phyloP scores from a whole-genome alignment of 2,888 invertebrate genomes.

The Netelia inedita region DNA sequence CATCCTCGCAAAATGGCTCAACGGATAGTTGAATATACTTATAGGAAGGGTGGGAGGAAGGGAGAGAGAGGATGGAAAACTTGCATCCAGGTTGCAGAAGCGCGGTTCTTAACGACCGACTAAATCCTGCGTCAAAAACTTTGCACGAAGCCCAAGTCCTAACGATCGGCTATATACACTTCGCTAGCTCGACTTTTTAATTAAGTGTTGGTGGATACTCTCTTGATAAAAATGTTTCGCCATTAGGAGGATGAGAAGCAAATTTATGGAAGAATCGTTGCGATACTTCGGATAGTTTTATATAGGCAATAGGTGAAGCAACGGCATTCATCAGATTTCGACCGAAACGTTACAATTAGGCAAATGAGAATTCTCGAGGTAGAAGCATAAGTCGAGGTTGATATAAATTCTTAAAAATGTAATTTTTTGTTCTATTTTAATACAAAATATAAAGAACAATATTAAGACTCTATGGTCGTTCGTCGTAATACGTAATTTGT shows the following conservation, averaged over 20 bases:
- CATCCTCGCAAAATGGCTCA: slow-evolving; percentile 26
- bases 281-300: too few relatives aligned
- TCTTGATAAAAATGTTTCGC: background rate
- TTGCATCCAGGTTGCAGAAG: slow-evolving; percentile 62
- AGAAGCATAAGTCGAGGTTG: too few relatives aligned
- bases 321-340: too few relatives aligned
- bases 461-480: too few relatives aligned
- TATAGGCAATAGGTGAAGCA: too few relatives aligned
- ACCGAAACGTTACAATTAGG: too few relatives aligned
- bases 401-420: too few relatives aligned
- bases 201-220: slow-evolving; percentile 57
- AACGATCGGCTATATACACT: slow-evolving; percentile 51
- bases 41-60: background rate
- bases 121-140: slow-evolving; percentile 63
- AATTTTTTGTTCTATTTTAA: too few relatives aligned
- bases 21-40: slow-evolving; percentile 19
- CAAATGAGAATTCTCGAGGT: too few relatives aligned
- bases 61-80: slow-evolving; percentile 54
- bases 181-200: slow-evolving; percentile 59
- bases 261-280: background rate
- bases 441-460: too few relatives aligned
- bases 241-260: background rate
- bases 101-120: slow-evolving; percentile 64
- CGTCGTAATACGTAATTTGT: too few relatives aligned
- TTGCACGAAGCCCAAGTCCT: slow-evolving; percentile 40